Base-by-base conservation (phyloP, 2,797 vertebrate species). In the Columba guinea region DNA sequence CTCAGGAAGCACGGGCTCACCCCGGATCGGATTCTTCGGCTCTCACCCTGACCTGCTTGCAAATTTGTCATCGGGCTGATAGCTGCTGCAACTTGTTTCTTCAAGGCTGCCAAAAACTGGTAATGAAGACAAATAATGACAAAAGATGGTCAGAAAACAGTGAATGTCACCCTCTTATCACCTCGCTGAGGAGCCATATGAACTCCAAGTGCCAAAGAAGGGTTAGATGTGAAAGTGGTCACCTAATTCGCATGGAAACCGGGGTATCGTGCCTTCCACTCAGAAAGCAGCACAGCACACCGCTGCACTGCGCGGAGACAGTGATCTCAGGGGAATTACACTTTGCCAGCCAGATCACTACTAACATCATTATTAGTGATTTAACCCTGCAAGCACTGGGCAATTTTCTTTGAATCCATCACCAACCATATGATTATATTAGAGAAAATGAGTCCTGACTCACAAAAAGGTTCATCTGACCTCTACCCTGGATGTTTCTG, bases 361-460 rank as follows among this genome's bases (percentile, higher is more conserved):
- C 93, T 96, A 95, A 96, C 83, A 92, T 94, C 73, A 69, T 92
- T 93, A 97, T 93, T 94, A 95, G 94, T 83, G 91, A 89, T 96
- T 96, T 96, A 97, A 93, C 96, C 90, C 96, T 95, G 93, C 86
- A 76, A 92, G 86, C 87, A 87, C 94, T 69, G 65, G 86, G 78
- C 76, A 92, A 94, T 96, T 94, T 91, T 92, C 88, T 92, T 89
- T 81, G 64, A 93, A 93, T 92, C 69, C 78, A 59, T 87, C 78
- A 75, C 81, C 86, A 89, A 85, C 91, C 58, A 60, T 92, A 93
- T 46, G 80, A 89, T 91, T 84, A 68, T 71, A 62, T 77, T 68
- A 85, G 55, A 94, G 71, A 92, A 95, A 93, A 96, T 49, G 75
- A 87, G 93, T 62, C 86, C 84, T 89, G 90, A 74, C 53, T 77